Conservation (phyloP, 2,113 vertebrate species). For the Semnornis frantzii region DNA sequence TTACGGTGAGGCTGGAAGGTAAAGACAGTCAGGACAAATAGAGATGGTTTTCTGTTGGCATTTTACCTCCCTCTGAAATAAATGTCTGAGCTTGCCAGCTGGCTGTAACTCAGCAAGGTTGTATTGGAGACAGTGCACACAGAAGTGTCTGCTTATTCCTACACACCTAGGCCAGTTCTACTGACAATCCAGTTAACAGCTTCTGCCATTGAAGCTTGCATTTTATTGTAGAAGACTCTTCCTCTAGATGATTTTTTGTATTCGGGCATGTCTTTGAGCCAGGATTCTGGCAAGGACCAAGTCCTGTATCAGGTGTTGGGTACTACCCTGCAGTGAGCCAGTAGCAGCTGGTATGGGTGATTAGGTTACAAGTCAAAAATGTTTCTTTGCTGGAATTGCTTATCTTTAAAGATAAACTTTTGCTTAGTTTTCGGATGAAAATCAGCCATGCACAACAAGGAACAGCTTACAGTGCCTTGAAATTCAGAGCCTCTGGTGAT, state of each 20-base stretch:
- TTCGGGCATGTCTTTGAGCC: background rate
- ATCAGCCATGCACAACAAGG: background rate
- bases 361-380: background rate
- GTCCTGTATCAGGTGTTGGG: background rate
- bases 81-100: background rate
- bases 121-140: background rate
- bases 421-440: conserved; percentile 3
- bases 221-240: background rate
- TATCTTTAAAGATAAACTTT: background rate
- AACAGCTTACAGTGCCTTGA: background rate
- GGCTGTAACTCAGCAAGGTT: background rate
- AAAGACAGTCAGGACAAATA: background rate
- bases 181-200: background rate
- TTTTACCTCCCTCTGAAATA: background rate
- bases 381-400: background rate
- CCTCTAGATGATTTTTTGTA: background rate
- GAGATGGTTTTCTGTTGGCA: background rate
- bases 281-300: background rate
- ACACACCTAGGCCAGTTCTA: background rate
- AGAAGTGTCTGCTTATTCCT: background rate
- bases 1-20: background rate
- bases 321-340: fast-evolving
- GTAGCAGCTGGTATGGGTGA: background rate
- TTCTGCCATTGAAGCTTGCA: background rate
- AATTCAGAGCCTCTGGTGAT: background rate